Evolutionary conservation across 1,140 invertebrate species (phyloP), one percentile per base, ranked within the genome.

Genomic region (Yoshiicerus persimilis): DNA sequence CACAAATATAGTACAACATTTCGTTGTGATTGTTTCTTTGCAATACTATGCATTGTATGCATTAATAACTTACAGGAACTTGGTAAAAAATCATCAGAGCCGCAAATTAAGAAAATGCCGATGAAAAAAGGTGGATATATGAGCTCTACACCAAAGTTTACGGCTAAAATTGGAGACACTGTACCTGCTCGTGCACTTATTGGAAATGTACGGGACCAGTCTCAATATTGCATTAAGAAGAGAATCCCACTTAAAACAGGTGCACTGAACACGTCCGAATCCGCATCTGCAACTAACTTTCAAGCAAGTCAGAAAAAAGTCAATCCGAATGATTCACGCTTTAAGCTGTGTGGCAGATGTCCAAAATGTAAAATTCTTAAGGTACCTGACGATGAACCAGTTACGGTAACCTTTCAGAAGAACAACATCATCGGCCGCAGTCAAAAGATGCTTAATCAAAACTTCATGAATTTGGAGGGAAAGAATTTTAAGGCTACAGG

Each of bases 321-420:
- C 16, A 20, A 13, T 32, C 27, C 66, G 25, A 30, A n/a, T 34
- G 10, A n/a, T 66, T 25, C 80, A 1, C 27, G 25, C 16, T 86
- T 38, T 34, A 84, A 88, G 34, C 25, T 88, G 32, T 88, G 87
- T 77, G 87, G 87, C 5, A 88, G 36, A 56, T 88, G 87, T 66
- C 80, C 80, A 11, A 88, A 88, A 34, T 88, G 87, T 30, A 88
- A 88, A 47, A 64, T 38, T 41, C 13, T 88, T 6, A 13, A 75
- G 34, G 36, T 70, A 10, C 41, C 83, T 2, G n/a, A 30, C 13
- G 23, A 38, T 39, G 38, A 9, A 32, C 75, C 34, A 4, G 32
- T 47, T 36, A 23, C 39, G 9, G 36, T 47, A 20, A 41, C 34
- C 27, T 80, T 80, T 36, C 75, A 32, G 5, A 20, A 13, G 4